Evolutionary conservation across 2,888 invertebrate genomes (phyloP).

Genomic region (Athripsodes cinereus): DNA sequence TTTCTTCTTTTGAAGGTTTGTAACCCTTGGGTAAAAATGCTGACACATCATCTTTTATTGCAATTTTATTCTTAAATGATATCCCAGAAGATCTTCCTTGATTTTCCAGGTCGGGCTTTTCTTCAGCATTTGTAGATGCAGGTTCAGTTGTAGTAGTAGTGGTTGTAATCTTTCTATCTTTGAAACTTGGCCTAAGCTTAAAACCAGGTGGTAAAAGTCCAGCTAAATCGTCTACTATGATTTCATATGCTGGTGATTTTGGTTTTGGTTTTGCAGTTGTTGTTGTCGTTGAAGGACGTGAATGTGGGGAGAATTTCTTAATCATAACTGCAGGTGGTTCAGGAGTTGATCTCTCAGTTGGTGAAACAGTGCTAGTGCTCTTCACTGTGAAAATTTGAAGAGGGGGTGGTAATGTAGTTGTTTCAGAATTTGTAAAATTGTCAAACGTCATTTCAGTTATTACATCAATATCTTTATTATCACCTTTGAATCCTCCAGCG

Average conservation of each 20-base stretch:
- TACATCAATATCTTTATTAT: constrained; percentile 60
- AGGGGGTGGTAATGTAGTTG: constrained; percentile 29
- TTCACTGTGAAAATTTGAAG: constrained; percentile 44
- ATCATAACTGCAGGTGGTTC: constrained; percentile 57
- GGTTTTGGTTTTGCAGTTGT: constrained; percentile 39
- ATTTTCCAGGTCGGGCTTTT: constrained; percentile 30
- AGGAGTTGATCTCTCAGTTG: constrained; percentile 51
- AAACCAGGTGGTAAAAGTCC: constrained; percentile 60
- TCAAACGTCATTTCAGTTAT: constrained; percentile 49
- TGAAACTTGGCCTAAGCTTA: constrained; percentile 48
- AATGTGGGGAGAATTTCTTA: constrained; percentile 57
- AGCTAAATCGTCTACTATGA: constrained; percentile 54
- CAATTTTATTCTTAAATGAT: constrained; percentile 54
- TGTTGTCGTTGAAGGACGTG: constrained; percentile 31
- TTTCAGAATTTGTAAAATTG: constrained; percentile 31
- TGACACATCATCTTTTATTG: constrained; percentile 48
- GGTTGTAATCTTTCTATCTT: constrained; percentile 49
- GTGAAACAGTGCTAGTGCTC: constrained; percentile 44
- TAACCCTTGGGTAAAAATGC: constrained; percentile 59
- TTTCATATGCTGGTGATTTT: constrained; percentile 38
- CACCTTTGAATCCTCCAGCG: constrained; percentile 63
- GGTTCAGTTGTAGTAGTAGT: constrained; percentile 37
- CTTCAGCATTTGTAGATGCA: constrained; percentile 37
- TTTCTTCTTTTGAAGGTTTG: constrained; percentile 39
- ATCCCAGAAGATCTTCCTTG: constrained; percentile 49